phyloP scores from a whole-genome alignment of 35 echinoderm and acorn worm genomes.

The Eucidaris tribuloides region DNA sequence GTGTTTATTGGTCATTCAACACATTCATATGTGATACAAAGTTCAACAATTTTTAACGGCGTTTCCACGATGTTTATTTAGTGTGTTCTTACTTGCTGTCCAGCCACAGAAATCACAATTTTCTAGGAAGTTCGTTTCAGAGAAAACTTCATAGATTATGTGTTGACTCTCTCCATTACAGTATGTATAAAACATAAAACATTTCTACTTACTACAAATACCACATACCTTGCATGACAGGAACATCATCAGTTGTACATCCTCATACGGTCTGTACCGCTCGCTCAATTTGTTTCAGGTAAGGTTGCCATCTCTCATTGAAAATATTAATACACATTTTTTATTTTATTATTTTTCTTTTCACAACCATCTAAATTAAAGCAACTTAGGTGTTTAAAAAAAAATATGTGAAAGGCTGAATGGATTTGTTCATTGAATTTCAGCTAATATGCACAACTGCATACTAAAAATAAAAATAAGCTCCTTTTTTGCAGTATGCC shows the following conservation, averaged over 20 bases:
- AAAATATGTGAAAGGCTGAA: no score
- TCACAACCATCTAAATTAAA: no score
- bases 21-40: no score
- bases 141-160: neutral
- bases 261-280: conserved; percentile 48
- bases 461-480: no score
- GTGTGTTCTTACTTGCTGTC: no score
- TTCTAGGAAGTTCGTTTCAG: neutral
- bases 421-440: no score
- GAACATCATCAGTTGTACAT: conserved; percentile 64
- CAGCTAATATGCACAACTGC: no score
- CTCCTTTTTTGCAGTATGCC: no score
- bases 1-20: no score
- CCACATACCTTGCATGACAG: conserved; percentile 55
- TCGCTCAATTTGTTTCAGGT: conserved; percentile 44
- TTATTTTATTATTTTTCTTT: no score
- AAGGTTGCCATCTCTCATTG: conserved; percentile 57
- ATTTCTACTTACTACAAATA: neutral
- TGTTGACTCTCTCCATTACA: neutral
- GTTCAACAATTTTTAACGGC: neutral
- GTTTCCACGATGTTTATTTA: neutral
- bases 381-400: no score
- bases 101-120: neutral
- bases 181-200: neutral
- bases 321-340: no score